Percentiles rank a stretch among this genome's conserved stretches.
These are phyloP conservation scores for Rafetus swinhoei DNA, from an alignment of 2,113 vertebrate species.

Conservation along the genomic window DNA sequence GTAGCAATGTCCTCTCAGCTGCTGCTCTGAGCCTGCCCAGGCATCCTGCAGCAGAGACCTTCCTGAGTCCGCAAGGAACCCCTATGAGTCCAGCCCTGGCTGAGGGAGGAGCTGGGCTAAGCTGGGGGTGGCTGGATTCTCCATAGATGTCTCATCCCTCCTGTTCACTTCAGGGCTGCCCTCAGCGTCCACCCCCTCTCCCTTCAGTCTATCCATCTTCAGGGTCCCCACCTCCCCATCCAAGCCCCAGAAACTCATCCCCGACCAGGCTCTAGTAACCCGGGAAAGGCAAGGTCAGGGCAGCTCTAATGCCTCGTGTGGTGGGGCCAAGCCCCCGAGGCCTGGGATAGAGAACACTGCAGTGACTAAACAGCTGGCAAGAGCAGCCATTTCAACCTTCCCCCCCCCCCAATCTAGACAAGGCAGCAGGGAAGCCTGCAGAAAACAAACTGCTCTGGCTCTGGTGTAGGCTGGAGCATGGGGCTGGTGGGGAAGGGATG, in stretches of 20 bases:
- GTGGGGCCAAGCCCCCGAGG: neutral
- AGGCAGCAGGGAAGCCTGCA: neutral
- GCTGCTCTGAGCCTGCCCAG: rapidly evolving
- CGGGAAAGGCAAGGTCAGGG: neutral
- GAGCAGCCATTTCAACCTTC: neutral
- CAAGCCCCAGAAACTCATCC: neutral
- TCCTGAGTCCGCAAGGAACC: neutral
- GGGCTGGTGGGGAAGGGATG: no score
- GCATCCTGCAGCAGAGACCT: neutral
- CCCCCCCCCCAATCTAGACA: no score
- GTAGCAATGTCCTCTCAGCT: neutral
- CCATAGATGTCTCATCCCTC: neutral
- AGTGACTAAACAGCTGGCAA: neutral
- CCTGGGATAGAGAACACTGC: neutral
- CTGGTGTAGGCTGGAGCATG: neutral
- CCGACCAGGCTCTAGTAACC: neutral
- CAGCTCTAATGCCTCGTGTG: neutral
- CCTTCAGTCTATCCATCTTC: neutral
- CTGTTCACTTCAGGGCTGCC: neutral
- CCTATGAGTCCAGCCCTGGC: neutral
- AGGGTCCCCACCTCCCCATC: neutral
- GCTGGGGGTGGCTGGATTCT: neutral
- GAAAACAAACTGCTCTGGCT: neutral
- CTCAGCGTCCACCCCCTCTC: neutral
- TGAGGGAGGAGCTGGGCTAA: neutral